Conservation (phyloP, 2,113 vertebrate species). For the Falcunculus frontatus region DNA sequence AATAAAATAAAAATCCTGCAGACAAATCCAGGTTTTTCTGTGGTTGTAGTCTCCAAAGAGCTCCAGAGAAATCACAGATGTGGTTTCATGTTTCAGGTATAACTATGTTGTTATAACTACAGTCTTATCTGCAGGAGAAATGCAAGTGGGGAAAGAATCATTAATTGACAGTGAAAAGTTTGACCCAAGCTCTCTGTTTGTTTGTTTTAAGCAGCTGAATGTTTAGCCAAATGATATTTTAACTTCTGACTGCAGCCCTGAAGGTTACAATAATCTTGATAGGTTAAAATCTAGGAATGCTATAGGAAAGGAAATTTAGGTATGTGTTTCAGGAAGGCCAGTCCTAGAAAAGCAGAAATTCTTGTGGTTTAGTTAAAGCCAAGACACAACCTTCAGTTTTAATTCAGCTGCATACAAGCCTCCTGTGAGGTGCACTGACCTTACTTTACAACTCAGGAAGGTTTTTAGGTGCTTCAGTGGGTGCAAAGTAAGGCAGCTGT, state of each 20-base stretch:
- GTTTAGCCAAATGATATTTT: not conserved
- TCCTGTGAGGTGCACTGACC: not conserved
- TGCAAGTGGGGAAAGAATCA: conserved; percentile 41
- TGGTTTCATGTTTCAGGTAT: conserved; percentile 68
- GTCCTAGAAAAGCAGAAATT: not conserved
- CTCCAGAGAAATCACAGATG: conserved; percentile 45
- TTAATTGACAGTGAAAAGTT: conserved; percentile 49
- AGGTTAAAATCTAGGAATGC: not conserved
- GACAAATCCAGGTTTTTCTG: conserved; percentile 34
- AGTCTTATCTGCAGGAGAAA: conserved; percentile 34
- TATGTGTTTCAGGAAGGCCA: not conserved
- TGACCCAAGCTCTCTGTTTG: not conserved
- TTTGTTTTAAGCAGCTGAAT: not conserved
- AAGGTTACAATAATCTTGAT: not conserved
- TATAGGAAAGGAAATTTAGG: not conserved
- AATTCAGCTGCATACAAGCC: not conserved
- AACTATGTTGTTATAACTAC: conserved; percentile 39
- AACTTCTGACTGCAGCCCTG: not conserved
- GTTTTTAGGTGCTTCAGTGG: not conserved
- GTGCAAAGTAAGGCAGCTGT: not conserved
- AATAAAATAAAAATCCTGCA: conserved; percentile 59
- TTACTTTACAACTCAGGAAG: not conserved
- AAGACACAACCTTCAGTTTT: not conserved
- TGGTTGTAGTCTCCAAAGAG: conserved; percentile 30
- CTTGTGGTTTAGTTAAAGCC: not conserved